phyloP scores from a whole-genome alignment of 2,888 invertebrate genomes.

The Philonicus albiceps region DNA sequence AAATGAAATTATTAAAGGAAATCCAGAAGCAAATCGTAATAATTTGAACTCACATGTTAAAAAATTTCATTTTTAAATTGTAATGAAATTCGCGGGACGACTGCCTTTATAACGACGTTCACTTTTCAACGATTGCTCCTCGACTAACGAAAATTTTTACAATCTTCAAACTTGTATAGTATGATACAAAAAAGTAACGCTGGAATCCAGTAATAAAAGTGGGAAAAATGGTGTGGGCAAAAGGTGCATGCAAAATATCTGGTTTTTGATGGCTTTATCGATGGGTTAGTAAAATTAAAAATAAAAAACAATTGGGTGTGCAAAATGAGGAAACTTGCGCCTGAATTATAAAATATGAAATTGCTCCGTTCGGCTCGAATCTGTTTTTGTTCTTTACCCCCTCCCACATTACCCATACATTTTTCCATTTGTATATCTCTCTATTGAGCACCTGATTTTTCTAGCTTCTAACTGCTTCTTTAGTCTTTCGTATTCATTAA shows the following conservation, averaged over 20 bases:
- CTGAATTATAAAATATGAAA: background rate
- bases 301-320: conserved; percentile 21
- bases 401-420: background rate
- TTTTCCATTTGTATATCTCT: background rate
- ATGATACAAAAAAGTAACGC: conserved; percentile 19
- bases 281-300: conserved; percentile 14
- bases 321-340: conserved; percentile 27
- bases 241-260: conserved; percentile 35
- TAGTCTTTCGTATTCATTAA: background rate
- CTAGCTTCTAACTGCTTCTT: background rate
- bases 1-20: background rate
- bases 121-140: conserved; percentile 48
- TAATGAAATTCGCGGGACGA: conserved; percentile 44
- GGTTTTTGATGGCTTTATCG: conserved; percentile 12
- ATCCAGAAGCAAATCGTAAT: conserved; percentile 24
- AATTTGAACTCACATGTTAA: conserved; percentile 47
- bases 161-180: conserved; percentile 49
- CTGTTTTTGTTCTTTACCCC: background rate
- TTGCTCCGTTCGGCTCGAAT: background rate
- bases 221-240: conserved; percentile 38
- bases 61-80: conserved; percentile 44
- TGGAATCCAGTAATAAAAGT: conserved; percentile 19
- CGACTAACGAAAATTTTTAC: conserved; percentile 49
- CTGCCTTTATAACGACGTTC: conserved; percentile 46
- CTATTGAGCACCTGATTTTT: background rate